These are phyloP conservation scores for Myopa tessellatipennis DNA, from an alignment of 2,888 invertebrate species.

Conservation along the genomic window DNA sequence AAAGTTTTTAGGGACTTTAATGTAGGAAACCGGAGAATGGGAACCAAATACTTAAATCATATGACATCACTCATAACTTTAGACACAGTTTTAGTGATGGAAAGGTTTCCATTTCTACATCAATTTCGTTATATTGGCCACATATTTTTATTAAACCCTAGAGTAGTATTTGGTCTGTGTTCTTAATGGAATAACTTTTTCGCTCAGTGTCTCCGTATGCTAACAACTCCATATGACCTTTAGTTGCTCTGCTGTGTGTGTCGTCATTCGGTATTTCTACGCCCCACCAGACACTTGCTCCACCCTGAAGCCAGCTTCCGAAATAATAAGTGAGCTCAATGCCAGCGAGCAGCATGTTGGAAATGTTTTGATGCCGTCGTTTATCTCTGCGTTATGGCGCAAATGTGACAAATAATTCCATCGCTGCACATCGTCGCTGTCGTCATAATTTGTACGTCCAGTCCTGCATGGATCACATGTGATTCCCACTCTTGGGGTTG, in stretches of 20 bases:
- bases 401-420: slow-evolving; percentile 33
- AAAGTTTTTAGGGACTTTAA: too few relatives aligned
- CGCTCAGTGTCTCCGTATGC: not conserved
- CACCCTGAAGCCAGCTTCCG: not conserved
- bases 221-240: slow-evolving; percentile 4
- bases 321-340: slow-evolving; percentile 23
- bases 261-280: not conserved
- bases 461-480: slow-evolving; percentile 10
- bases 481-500: not conserved
- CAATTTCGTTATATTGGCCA: not conserved
- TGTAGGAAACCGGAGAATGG: too few relatives aligned
- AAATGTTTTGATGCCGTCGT: not conserved
- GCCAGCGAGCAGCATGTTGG: not conserved
- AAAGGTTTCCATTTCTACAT: not conserved
- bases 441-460: slow-evolving; percentile 17
- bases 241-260: slow-evolving; percentile 11
- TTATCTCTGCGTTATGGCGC: slow-evolving; percentile 1
- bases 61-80: too few relatives aligned
- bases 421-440: slow-evolving; percentile 11
- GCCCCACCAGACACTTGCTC: not conserved
- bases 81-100: not conserved
- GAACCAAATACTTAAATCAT: too few relatives aligned
- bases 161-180: too few relatives aligned
- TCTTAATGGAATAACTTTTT: not conserved
- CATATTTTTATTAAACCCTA: not conserved